Evolutionary conservation across 2,888 invertebrate species (phyloP), one percentile per base, ranked within the genome.

Genomic region (Tetragonisca angustula): DNA sequence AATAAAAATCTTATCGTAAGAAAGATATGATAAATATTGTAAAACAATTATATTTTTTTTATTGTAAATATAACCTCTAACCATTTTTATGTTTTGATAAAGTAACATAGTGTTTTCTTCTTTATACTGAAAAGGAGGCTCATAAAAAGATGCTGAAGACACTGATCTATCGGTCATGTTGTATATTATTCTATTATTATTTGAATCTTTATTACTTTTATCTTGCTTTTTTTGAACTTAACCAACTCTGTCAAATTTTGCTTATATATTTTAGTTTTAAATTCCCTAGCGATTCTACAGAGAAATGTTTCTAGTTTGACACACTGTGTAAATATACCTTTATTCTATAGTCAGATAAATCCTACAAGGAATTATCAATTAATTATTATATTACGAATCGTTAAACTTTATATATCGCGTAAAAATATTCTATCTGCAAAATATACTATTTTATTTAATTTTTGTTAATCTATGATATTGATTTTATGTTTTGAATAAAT

Each of bases 21-120:
- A 24, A 19, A 65, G 17, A 6, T 36, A 6, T 54, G 24, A 32
- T 50, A 67, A 15, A 69, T 27, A 2, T 4, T 4, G 24, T 24
- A 19, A 61, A 27, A 61, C 3, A 61, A 65, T 32, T 43, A 9
- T 43, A 43, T 9, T 32, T 62, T 56, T 62, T 50, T 78, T 21
- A n/a, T 50, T 11, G 4, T 72, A 64, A 70, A 76, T 32, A 76
- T 84, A 84, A 84, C 84, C 84, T 76, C 81, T 83, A 83, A 84
- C 84, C 84, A 76, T 64, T 73, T 43, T 75, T 54, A 74, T 67
- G 36, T 36, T 79, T 43, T 76, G 49, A 17, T 83, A 79, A 76
- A 83, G 76, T 11, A 50, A 3, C 65, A 27, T 17, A 21, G 43
- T 68, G 15, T 72, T n/a, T 32, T 67, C 36, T 67, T 76, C 49